Conservation (phyloP, 2,797 vertebrate genomes). For the Oceanodroma leucorhoa region DNA sequence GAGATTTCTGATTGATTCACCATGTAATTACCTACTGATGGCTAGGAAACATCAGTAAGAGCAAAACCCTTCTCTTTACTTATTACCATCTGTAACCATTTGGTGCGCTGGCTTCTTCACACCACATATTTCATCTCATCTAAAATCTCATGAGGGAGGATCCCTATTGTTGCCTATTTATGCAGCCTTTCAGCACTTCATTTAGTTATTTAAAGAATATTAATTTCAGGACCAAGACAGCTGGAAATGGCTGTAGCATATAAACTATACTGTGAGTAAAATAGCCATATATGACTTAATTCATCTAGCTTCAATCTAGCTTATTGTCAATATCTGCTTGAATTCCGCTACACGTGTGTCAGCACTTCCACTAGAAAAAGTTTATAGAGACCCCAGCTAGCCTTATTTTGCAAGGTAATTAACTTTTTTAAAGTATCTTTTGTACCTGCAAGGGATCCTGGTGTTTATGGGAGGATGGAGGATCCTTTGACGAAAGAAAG, state of each 20-base stretch:
- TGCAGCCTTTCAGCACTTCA: neutral
- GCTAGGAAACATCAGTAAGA: neutral
- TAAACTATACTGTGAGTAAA: neutral
- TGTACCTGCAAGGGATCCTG: neutral
- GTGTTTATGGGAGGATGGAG: neutral
- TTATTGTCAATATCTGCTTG: neutral
- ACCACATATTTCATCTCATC: neutral
- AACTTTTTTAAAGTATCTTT: neutral
- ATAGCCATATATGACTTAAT: neutral
- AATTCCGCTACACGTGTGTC: neutral
- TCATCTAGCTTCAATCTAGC: neutral
- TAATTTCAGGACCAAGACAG: neutral
- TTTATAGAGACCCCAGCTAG: neutral
- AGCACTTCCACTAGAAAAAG: neutral
- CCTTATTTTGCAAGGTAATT: neutral
- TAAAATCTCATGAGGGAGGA: neutral
- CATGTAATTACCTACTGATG: neutral
- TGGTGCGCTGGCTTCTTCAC: neutral
- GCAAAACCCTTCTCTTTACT: neutral
- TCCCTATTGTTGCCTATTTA: neutral
- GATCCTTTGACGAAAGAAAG: neutral
- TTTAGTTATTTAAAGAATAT: slow-evolving; percentile 3
- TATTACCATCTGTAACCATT: neutral
- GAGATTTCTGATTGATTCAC: neutral
- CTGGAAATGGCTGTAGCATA: neutral